phyloP scores from a whole-genome alignment of 2,797 vertebrate species.

The Aplochiton taeniatus region DNA sequence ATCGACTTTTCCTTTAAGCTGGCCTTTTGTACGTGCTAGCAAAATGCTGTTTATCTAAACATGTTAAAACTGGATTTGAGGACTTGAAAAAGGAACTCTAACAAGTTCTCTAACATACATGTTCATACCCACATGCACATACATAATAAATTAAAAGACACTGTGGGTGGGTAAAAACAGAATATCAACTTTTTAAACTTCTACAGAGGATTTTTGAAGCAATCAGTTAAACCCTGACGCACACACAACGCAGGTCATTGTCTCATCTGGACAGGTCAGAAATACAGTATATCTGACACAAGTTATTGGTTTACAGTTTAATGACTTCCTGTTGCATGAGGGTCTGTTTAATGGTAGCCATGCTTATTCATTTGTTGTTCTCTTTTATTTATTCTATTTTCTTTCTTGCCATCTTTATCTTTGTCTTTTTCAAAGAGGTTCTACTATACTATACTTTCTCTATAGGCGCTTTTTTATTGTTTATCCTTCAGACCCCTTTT shows the following conservation, averaged over 20 bases:
- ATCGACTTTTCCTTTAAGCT: not conserved
- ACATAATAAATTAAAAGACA: too few relatives aligned
- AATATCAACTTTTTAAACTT: slow-evolving; percentile 1
- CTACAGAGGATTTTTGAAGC: not conserved
- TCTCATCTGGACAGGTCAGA: slow-evolving; percentile 5
- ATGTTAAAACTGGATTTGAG: too few relatives aligned
- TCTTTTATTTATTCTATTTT: not conserved
- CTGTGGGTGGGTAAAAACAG: too few relatives aligned
- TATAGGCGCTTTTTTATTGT: not conserved
- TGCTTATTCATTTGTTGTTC: slow-evolving; percentile 23
- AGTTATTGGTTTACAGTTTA: slow-evolving; percentile 30
- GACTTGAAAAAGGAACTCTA: too few relatives aligned
- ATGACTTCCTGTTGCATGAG: slow-evolving; percentile 34
- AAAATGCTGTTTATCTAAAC: not conserved
- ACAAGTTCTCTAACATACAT: too few relatives aligned
- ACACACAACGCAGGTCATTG: not conserved
- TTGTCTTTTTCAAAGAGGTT: not conserved
- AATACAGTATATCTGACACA: slow-evolving; percentile 5
- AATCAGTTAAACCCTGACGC: not conserved
- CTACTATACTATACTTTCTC: too few relatives aligned
- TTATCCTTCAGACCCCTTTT: not conserved
- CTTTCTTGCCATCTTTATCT: not conserved
- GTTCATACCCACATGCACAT: too few relatives aligned
- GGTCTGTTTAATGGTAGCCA: slow-evolving; percentile 19
- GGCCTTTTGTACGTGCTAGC: not conserved